phyloP scores from a whole-genome alignment of 1,140 invertebrate species.

The Trachymyrmex cornetzi region DNA sequence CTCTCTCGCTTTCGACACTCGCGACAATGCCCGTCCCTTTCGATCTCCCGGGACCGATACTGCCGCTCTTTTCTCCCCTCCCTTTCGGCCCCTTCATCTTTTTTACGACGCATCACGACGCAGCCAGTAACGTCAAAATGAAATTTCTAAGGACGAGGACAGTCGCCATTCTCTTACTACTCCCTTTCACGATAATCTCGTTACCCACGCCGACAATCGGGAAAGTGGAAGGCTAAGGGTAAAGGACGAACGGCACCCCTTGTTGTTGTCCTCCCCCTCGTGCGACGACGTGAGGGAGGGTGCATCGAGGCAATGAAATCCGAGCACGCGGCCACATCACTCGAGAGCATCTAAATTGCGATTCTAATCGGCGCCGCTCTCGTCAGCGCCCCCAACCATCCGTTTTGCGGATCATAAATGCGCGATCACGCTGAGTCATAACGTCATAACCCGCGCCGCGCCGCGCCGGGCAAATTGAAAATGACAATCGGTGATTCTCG shows the following conservation, averaged over 20 bases:
- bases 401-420: conserved; percentile 69
- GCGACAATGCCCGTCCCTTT: conserved; percentile 79
- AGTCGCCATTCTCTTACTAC: conserved; percentile 44
- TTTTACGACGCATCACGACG: conserved; percentile 61
- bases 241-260: conserved; percentile 32
- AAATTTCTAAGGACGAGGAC: conserved; percentile 78
- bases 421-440: conserved; percentile 67
- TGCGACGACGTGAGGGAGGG: conserved; percentile 51
- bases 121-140: conserved; percentile 69
- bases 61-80: neutral
- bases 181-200: conserved; percentile 76
- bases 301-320: conserved; percentile 71
- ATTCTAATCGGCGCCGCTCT: conserved; percentile 71
- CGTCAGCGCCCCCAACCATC: conserved; percentile 47
- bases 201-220: conserved; percentile 67
- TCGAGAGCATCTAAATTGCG: conserved; percentile 73
- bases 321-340: conserved; percentile 71
- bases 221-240: conserved; percentile 33
- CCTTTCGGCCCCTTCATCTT: neutral
- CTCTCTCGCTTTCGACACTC: conserved; percentile 77
- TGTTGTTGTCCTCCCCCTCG: conserved; percentile 24
- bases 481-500: conserved; percentile 34
- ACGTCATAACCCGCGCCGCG: neutral
- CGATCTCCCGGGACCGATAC: conserved; percentile 63
- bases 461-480: conserved; percentile 40